Evolutionary conservation across 2,888 invertebrate species (phyloP).

Genomic region (Pterostichus madidus): DNA sequence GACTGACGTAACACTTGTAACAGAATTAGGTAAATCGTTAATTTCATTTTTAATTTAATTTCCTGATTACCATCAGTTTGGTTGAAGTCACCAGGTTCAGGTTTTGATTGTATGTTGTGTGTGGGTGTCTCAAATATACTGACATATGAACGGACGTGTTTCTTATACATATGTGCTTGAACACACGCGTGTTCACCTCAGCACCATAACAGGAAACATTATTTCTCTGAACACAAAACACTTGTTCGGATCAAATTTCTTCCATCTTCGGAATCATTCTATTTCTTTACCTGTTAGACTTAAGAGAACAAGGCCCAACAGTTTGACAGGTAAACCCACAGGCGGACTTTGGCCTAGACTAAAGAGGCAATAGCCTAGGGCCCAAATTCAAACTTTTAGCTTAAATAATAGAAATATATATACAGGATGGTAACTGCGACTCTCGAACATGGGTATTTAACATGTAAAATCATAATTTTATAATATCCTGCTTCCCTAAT

Average conservation of each 20-base stretch:
- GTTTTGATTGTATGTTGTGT: conserved; percentile 3
- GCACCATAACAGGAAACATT: conserved; percentile 60
- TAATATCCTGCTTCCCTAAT: too few species aligned
- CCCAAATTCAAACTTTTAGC: too few species aligned
- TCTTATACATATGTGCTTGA: not conserved
- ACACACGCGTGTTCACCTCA: conserved; percentile 21
- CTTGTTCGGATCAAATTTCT: conserved; percentile 58
- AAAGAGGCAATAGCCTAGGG: too few species aligned
- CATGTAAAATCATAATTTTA: too few species aligned
- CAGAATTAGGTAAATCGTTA: conserved; percentile 17
- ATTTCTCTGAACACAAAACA: conserved; percentile 46
- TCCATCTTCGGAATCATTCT: conserved; percentile 7
- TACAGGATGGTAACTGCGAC: too few species aligned
- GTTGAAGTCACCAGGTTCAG: not conserved
- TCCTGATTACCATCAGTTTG: conserved; percentile 16
- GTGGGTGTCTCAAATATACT: conserved; percentile 29
- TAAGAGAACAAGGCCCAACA: conserved; percentile 1
- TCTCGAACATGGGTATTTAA: too few species aligned
- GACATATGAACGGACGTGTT: conserved; percentile 17
- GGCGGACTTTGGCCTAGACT: too few species aligned
- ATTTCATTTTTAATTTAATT: conserved; percentile 22
- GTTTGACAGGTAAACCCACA: conserved; percentile 11
- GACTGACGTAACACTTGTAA: conserved; percentile 19
- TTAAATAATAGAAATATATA: too few species aligned
- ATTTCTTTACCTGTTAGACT: conserved; percentile 29